These are phyloP conservation scores for Margarornis squamiger DNA, from an alignment of 2,797 vertebrate genomes.

Conservation along the genomic window DNA sequence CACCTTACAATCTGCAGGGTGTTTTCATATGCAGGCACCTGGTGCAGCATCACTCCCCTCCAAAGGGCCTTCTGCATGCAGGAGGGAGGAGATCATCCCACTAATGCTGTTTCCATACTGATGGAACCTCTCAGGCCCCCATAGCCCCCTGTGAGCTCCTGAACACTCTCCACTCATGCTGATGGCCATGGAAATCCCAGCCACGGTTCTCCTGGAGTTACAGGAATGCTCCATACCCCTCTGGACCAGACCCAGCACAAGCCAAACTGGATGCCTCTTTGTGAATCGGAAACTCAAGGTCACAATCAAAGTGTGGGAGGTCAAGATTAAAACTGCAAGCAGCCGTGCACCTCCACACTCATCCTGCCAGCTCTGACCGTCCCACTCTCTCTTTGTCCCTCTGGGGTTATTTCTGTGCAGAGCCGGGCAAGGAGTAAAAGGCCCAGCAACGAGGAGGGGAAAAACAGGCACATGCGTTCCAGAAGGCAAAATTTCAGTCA, in stretches of 20 bases:
- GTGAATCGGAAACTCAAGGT: neutral
- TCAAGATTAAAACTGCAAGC: neutral
- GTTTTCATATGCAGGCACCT: neutral
- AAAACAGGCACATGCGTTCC: neutral
- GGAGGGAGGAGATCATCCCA: neutral
- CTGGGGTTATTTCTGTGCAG: fast-evolving
- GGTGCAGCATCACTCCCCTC: neutral
- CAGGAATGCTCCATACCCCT: neutral
- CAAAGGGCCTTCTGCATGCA: neutral
- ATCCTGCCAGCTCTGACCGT: neutral
- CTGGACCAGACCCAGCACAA: neutral
- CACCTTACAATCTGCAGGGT: neutral
- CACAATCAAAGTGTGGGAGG: neutral
- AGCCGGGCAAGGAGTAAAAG: neutral
- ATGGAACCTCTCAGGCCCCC: neutral
- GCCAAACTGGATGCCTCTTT: neutral
- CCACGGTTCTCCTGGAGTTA: neutral
- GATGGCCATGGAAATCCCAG: neutral
- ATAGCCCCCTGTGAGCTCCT: neutral
- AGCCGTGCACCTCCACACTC: neutral
- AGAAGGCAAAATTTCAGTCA: conserved; percentile 32
- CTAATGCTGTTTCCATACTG: fast-evolving
- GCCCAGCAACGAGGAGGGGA: neutral
- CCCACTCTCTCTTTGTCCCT: neutral
- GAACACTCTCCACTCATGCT: neutral